These are phyloP conservation scores for Cydia pomonella DNA, from an alignment of 1,140 invertebrate species.

Conservation along the genomic window DNA sequence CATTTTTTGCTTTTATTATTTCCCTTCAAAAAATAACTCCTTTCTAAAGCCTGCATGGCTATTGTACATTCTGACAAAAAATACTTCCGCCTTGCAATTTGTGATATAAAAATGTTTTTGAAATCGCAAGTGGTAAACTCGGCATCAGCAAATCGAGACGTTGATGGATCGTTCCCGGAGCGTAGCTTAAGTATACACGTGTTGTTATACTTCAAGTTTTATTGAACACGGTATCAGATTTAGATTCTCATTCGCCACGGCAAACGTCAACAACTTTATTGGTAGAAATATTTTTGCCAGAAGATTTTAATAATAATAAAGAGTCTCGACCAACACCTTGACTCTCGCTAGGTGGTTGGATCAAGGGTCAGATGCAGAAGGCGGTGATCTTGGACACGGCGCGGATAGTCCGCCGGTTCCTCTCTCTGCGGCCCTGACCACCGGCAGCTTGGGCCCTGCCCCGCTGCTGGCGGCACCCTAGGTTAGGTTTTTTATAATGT, in stretches of 20 bases:
- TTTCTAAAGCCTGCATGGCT: background rate
- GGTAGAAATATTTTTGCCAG: background rate
- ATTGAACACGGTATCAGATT: background rate
- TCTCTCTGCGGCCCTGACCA: too few relatives aligned
- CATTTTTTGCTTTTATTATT: too few relatives aligned
- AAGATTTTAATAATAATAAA: too few relatives aligned
- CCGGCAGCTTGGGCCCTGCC: too few relatives aligned
- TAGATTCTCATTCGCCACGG: background rate
- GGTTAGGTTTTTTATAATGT: too few relatives aligned
- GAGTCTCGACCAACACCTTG: too few relatives aligned
- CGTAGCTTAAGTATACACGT: conserved; percentile 13
- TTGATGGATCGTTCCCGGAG: conserved; percentile 14
- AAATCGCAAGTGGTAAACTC: conserved; percentile 26
- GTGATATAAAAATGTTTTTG: background rate
- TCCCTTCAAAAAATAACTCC: too few relatives aligned
- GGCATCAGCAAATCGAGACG: conserved; percentile 22
- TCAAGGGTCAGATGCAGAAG: too few relatives aligned
- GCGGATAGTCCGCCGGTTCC: too few relatives aligned
- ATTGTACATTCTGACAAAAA: background rate
- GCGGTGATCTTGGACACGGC: too few relatives aligned
- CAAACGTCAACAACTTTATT: conserved; percentile 5
- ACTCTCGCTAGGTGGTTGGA: too few relatives aligned
- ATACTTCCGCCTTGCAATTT: background rate
- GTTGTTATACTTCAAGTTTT: conserved; percentile 11
- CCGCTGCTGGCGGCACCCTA: too few relatives aligned